These are phyloP conservation scores for Crocidura indochinensis DNA, from an alignment of 2,797 vertebrate genomes.

Conservation along the genomic window DNA sequence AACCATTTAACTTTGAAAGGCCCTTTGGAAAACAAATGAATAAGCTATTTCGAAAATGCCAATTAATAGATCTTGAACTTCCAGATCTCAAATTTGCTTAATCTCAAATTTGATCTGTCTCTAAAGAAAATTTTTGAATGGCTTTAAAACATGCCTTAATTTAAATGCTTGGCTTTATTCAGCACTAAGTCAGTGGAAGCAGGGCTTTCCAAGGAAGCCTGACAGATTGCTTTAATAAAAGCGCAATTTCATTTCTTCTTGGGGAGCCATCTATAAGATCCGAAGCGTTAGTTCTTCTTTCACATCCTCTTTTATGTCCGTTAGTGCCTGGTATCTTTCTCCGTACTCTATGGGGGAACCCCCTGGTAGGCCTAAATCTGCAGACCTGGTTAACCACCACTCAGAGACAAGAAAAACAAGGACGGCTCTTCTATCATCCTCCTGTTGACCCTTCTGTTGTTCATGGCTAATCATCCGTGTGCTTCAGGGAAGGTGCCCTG, in stretches of 20 bases:
- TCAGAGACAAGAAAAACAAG: neutral
- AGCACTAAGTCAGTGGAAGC: constrained; percentile 15
- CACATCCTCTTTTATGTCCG: constrained; percentile 9
- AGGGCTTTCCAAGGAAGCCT: constrained; percentile 39
- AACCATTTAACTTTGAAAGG: constrained; percentile 12
- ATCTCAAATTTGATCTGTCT: constrained; percentile 38
- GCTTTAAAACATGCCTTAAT: constrained; percentile 33
- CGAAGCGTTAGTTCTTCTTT: neutral
- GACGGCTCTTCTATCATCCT: neutral
- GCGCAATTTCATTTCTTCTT: constrained; percentile 45
- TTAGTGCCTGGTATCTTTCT: neutral
- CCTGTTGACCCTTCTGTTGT: neutral
- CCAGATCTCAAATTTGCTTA: constrained; percentile 49
- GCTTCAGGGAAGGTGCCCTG: neutral
- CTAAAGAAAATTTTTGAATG: neutral
- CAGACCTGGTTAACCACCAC: neutral
- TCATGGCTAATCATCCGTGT: neutral
- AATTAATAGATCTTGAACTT: constrained; percentile 51
- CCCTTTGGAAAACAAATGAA: constrained; percentile 19
- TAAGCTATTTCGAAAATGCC: neutral
- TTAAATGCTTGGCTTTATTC: constrained; percentile 62
- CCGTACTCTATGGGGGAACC: neutral
- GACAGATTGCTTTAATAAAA: constrained; percentile 80
- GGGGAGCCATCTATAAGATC: constrained; percentile 13
- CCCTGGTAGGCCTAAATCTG: neutral